A percentile compares a stretch with the other conserved stretches of the same genome.
Conservation (phyloP, 2,797 vertebrate species). For the Gymnopithys bicolor region DNA sequence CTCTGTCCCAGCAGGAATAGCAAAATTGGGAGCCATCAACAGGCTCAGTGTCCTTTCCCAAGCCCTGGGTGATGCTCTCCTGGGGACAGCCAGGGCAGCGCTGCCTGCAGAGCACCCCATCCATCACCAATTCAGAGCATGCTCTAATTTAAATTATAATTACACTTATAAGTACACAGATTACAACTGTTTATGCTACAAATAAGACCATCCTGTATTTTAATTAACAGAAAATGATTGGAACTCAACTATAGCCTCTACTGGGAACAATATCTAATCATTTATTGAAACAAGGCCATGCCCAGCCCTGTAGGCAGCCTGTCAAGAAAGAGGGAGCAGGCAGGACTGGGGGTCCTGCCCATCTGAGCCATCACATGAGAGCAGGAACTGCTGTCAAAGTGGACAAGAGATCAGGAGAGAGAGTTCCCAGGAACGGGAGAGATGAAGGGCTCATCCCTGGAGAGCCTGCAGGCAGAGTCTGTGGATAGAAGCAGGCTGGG, state of each 20-base stretch:
- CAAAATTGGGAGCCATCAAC: background rate
- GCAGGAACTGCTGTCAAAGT: rapidly evolving
- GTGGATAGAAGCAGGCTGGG: background rate
- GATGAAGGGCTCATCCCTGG: background rate
- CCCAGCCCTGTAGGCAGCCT: background rate
- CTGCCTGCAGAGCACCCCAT: constrained; percentile 25
- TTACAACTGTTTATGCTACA: constrained; percentile 67
- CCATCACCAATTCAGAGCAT: constrained; percentile 21
- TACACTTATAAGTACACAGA: constrained; percentile 59
- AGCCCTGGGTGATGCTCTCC: background rate
- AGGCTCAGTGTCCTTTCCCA: background rate
- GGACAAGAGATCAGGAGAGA: rapidly evolving
- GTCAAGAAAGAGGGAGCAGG: background rate
- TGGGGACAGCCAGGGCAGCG: background rate
- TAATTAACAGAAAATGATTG: constrained; percentile 67
- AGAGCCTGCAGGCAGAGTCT: background rate
- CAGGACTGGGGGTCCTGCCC: background rate
- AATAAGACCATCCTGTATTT: constrained; percentile 56
- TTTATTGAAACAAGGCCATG: constrained; percentile 2
- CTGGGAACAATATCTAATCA: constrained; percentile 51
- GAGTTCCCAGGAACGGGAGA: background rate
- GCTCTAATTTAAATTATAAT: constrained; percentile 55
- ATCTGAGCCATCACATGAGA: background rate
- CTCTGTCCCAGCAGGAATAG: background rate
- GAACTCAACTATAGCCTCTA: constrained; percentile 55